Evolutionary conservation across 2,797 vertebrate species (phyloP), one percentile per base, ranked within the genome.

Genomic region (Darevskia nairensis): DNA sequence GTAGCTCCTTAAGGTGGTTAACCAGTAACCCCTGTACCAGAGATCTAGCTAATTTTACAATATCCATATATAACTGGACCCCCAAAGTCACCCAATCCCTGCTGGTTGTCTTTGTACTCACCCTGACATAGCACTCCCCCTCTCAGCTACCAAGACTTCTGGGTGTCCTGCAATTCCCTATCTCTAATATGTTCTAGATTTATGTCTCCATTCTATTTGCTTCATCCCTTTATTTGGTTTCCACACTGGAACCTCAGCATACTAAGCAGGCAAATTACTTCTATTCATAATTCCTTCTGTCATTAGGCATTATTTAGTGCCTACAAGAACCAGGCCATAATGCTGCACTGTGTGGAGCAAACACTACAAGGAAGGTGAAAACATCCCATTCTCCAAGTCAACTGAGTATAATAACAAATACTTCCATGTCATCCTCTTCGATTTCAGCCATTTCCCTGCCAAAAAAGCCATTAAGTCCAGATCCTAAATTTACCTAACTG

Each of bases 401-500:
- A 25, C 39, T 41, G n/a, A 27, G 6, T 35, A 68, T 13, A 64
- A 27, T n/a, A 27, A 6, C 25, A 3, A 78, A n/a, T 2, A 80
- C 19, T 72, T 80, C 29, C 68, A 74, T 64, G 8, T 46, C n/a
- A 44, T 32, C 25, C 13, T 44, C 6, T 72, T 84, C 72, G 66
- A 64, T 29, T 44, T 64, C 29, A n/a, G 29, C 68, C 41, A 11
- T 69, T 25, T 5, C 8, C 9, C 39, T 27, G 44, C 23, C 81
- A 64, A 27, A 82, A 64, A 82, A 88, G 25, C 29, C 50, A 84
- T 84, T 84, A 84, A 44, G 21, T 35, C 21, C n/a, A 66, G 13
- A 17, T 46, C 29, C 23, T 80, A 61, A 74, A 80, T 74, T 85
- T 89, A 46, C 25, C 29, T 50, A 80, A 80, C 29, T 89, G 76